phyloP scores from a whole-genome alignment of 1,140 invertebrate genomes.

The Zaprionus lachaisei region DNA sequence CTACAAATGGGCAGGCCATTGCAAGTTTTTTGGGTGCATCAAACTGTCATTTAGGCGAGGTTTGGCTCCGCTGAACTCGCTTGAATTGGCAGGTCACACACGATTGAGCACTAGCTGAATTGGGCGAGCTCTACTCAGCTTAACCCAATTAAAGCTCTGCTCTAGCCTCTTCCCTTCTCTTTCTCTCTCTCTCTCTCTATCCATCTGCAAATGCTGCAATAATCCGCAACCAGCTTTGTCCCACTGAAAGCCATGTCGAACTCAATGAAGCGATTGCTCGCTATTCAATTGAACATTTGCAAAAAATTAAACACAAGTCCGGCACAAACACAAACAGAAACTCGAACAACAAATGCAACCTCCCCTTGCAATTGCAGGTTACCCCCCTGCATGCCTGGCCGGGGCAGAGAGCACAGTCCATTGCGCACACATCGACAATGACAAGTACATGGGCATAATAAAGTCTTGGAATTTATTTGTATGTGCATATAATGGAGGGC shows the following conservation, averaged over 20 bases:
- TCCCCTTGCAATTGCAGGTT: slow-evolving; percentile 55
- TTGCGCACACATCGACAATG: slow-evolving; percentile 73
- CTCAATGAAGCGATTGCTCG: slow-evolving; percentile 63
- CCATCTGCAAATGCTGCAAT: slow-evolving; percentile 34
- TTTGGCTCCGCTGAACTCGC: slow-evolving; percentile 58
- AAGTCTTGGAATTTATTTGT: slow-evolving; percentile 83
- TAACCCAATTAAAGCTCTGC: slow-evolving; percentile 31
- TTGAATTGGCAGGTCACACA: slow-evolving; percentile 57
- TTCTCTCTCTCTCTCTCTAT: background rate
- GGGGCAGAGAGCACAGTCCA: slow-evolving; percentile 52
- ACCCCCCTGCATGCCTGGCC: slow-evolving; percentile 14
- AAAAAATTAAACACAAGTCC: slow-evolving; percentile 71
- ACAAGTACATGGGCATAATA: slow-evolving; percentile 81
- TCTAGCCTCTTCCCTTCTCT: background rate
- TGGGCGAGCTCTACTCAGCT: background rate
- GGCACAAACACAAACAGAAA: slow-evolving; percentile 38
- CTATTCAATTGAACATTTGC: slow-evolving; percentile 78
- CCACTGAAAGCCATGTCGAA: slow-evolving; percentile 45
- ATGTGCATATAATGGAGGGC: slow-evolving; percentile 78
- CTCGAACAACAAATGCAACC: slow-evolving; percentile 39
- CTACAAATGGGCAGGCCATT: slow-evolving; percentile 45
- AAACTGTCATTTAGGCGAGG: slow-evolving; percentile 53
- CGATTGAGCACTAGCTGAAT: slow-evolving; percentile 32
- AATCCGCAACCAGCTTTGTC: slow-evolving; percentile 22
- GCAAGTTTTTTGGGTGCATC: slow-evolving; percentile 51